A percentile compares a stretch with the other conserved stretches of the same genome.
Evolutionary conservation across 2,888 invertebrate genomes (phyloP).

Genomic region (Ophioninae sp.): DNA sequence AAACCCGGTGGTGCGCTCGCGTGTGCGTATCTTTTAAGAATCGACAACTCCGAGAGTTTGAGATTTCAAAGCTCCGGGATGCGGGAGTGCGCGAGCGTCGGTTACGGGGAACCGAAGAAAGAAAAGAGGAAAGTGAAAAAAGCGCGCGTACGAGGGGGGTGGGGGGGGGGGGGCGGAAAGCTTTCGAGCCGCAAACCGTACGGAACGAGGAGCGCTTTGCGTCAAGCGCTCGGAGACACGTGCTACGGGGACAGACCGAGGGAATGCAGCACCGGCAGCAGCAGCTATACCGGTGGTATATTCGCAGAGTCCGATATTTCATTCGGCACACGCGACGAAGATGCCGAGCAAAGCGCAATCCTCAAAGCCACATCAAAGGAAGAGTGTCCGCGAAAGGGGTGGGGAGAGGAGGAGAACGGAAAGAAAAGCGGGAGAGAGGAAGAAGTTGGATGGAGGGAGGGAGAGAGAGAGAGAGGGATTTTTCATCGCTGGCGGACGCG

Average conservation of each 20-base stretch:
- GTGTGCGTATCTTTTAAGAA: background rate
- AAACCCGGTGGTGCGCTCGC: background rate
- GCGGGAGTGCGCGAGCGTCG: background rate
- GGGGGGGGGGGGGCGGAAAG: too few relatives aligned
- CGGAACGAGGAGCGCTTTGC: background rate
- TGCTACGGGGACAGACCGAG: conserved; percentile 33
- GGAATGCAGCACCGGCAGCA: conserved; percentile 40
- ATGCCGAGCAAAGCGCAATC: conserved; percentile 58
- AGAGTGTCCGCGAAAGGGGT: conserved; percentile 43
- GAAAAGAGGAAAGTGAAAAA: background rate
- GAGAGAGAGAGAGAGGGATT: background rate
- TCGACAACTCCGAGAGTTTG: background rate
- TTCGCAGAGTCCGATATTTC: conserved; percentile 75
- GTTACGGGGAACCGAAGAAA: background rate
- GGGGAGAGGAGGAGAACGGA: conserved; percentile 14
- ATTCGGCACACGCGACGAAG: conserved; percentile 72
- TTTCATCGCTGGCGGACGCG: conserved; percentile 40
- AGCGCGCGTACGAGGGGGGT: background rate
- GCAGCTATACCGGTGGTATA: conserved; percentile 25
- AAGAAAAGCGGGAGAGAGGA: background rate
- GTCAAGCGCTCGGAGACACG: conserved; percentile 18
- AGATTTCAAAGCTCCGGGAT: background rate
- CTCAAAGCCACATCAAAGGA: conserved; percentile 63
- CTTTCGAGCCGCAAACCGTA: too few relatives aligned
- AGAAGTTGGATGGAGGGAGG: background rate